Evolutionary conservation across 1,140 invertebrate species (phyloP).

Genomic region (Sitophilus oryzae): DNA sequence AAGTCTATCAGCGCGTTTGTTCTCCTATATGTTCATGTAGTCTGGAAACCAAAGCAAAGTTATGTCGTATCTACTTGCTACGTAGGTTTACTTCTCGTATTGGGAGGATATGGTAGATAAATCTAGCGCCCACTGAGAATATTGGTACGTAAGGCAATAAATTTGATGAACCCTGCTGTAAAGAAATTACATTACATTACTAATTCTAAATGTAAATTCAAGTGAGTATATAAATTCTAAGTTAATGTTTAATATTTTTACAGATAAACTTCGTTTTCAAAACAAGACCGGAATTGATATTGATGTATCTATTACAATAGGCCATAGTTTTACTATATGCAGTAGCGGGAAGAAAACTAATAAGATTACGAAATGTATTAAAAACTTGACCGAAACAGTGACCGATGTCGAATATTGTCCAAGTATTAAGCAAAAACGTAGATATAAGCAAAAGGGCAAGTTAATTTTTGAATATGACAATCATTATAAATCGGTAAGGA

Average conservation of each 20-base stretch:
- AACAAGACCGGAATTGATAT: conserved; percentile 16
- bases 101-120: too few relatives aligned
- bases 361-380: not conserved
- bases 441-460: conserved; percentile 12
- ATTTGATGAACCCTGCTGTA: too few relatives aligned
- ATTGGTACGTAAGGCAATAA: too few relatives aligned
- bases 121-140: too few relatives aligned
- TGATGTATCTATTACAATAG: conserved; percentile 2
- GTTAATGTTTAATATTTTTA: conserved; percentile 3
- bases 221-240: too few relatives aligned
- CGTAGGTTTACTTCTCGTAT: too few relatives aligned
- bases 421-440: conserved; percentile 18
- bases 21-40: too few relatives aligned
- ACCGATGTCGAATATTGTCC: conserved; percentile 28
- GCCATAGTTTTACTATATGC: conserved; percentile 4
- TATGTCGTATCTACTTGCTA: too few relatives aligned
- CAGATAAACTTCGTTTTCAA: conserved; percentile 1
- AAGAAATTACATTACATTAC: too few relatives aligned
- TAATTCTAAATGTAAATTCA: too few relatives aligned
- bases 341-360: not conserved
- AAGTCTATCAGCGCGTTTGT: too few relatives aligned
- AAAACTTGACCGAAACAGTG: not conserved
- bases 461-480: conserved; percentile 27
- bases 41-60: too few relatives aligned
- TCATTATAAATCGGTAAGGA: conserved; percentile 32